These are phyloP conservation scores for Odontophorus gujanensis DNA, from an alignment of 2,113 vertebrate genomes.

Conservation along the genomic window DNA sequence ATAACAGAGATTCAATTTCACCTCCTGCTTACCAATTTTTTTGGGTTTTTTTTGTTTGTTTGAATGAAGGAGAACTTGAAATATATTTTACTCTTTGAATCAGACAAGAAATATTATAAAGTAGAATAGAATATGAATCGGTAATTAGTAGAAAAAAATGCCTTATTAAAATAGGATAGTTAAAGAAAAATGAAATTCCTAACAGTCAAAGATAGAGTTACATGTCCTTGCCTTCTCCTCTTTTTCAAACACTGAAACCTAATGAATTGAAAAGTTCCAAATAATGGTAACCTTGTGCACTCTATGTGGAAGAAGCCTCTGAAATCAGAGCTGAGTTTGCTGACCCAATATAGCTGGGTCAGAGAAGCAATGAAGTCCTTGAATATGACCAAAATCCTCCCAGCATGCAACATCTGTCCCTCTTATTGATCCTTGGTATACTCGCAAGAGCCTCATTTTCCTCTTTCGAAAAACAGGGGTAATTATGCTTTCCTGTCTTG, in stretches of 20 bases:
- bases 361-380: slow-evolving; percentile 52
- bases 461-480: neutral
- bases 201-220: neutral
- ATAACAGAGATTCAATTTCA: neutral
- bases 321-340: slow-evolving; percentile 54
- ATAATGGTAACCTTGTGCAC: slow-evolving; percentile 59
- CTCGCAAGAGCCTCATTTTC: neutral
- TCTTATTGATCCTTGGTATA: slow-evolving; percentile 7
- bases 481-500: neutral
- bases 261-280: slow-evolving; percentile 56
- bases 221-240: neutral
- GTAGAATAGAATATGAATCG: neutral
- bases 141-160: neutral
- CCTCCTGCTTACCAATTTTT: neutral
- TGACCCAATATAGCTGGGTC: slow-evolving; percentile 60
- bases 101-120: neutral
- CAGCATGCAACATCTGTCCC: slow-evolving; percentile 32
- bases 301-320: slow-evolving; percentile 29
- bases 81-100: neutral
- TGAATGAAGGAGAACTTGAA: neutral
- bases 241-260: slow-evolving; percentile 48
- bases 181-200: neutral
- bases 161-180: slow-evolving; percentile 25
- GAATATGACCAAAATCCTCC: slow-evolving; percentile 50
- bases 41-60: neutral